Evolutionary conservation across 2,888 invertebrate species (phyloP).

Genomic region (Carabus problematicus): DNA sequence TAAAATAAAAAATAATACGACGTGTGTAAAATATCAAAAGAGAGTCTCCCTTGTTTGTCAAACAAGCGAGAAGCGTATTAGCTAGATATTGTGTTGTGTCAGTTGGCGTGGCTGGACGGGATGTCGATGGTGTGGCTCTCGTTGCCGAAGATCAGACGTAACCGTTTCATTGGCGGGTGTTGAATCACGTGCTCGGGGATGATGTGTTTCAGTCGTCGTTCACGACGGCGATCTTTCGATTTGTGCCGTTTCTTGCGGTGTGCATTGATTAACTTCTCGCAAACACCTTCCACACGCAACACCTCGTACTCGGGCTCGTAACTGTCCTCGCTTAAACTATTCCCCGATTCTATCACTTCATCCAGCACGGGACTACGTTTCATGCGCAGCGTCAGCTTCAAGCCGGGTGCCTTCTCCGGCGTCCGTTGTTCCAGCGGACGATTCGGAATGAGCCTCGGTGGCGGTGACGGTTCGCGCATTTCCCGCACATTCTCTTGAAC

Average conservation of each 20-base stretch:
- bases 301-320: constrained; percentile 85
- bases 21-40: constrained; percentile 34
- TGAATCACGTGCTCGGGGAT: constrained; percentile 60
- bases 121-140: constrained; percentile 89
- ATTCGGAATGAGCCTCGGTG: constrained; percentile 36
- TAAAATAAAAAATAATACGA: constrained; percentile 42
- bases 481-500: constrained; percentile 11
- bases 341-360: constrained; percentile 83
- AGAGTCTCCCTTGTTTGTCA: constrained; percentile 32
- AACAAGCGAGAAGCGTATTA: constrained; percentile 43
- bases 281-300: constrained; percentile 81
- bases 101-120: constrained; percentile 74
- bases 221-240: constrained; percentile 61
- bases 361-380: constrained; percentile 87
- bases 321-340: constrained; percentile 69
- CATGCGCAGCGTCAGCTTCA: constrained; percentile 84
- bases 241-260: constrained; percentile 70
- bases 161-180: constrained; percentile 80
- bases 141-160: constrained; percentile 87
- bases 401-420: constrained; percentile 54
- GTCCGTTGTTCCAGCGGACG: constrained; percentile 42
- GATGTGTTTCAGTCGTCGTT: constrained; percentile 52
- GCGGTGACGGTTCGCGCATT: constrained; percentile 30
- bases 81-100: constrained; percentile 46
- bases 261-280: constrained; percentile 69